Evolutionary conservation across 2,797 vertebrate genomes (phyloP).

Genomic region (Rhyacichthys aspro): DNA sequence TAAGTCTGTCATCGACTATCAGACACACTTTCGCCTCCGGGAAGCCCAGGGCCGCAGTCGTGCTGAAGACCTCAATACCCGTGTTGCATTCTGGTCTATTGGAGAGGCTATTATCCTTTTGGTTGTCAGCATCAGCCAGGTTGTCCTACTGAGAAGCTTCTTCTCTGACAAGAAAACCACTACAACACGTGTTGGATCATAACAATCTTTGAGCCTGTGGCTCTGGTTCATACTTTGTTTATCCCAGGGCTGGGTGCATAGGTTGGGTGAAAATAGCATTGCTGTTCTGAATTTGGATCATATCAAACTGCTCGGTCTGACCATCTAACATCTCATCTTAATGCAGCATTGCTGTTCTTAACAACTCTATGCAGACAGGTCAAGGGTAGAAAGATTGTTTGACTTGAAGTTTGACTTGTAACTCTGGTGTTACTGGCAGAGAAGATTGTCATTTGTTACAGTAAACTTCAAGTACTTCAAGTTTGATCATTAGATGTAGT

Average conservation of each 20-base stretch:
- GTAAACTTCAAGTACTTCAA: slow-evolving; percentile 38
- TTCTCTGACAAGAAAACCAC: slow-evolving; percentile 99
- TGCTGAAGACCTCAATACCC: slow-evolving; percentile 95
- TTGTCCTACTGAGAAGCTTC: slow-evolving; percentile 96
- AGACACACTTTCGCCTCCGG: slow-evolving; percentile 96
- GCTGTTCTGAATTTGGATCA: slow-evolving; percentile 46
- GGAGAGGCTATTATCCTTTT: slow-evolving; percentile 96
- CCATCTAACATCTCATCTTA: slow-evolving; percentile 42
- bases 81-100: slow-evolving; percentile 97
- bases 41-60: slow-evolving; percentile 97
- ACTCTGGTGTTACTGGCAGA: slow-evolving; percentile 34
- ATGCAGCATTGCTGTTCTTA: slow-evolving; percentile 49
- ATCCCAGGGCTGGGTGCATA: slow-evolving; percentile 34
- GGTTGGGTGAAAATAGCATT: slow-evolving; percentile 53
- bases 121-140: slow-evolving; percentile 98
- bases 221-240: slow-evolving; percentile 38
- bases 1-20: slow-evolving; percentile 97
- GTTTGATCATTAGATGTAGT: slow-evolving; percentile 22
- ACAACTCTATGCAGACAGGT: slow-evolving; percentile 40
- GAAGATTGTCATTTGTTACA: slow-evolving; percentile 29
- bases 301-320: slow-evolving; percentile 52
- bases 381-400: slow-evolving; percentile 19
- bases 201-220: slow-evolving; percentile 67
- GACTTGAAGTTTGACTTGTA: slow-evolving; percentile 40
- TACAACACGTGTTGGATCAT: slow-evolving; percentile 94